phyloP scores from a whole-genome alignment of 2,888 invertebrate genomes.

The Acanthoscelides obtectus region DNA sequence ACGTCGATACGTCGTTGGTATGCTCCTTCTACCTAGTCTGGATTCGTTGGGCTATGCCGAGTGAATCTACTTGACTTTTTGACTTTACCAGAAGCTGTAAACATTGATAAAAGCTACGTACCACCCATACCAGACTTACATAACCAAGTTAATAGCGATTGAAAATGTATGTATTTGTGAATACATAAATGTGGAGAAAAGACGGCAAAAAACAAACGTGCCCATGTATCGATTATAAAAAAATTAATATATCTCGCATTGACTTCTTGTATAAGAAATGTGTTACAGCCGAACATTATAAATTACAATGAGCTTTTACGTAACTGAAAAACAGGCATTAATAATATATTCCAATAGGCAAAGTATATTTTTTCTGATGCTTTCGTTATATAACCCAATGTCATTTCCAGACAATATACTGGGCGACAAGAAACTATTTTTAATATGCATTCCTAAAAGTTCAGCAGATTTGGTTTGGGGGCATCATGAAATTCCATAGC shows the following conservation, averaged over 20 bases:
- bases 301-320: conserved; percentile 2
- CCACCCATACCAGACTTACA: neutral
- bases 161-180: neutral
- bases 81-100: neutral
- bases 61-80: too few relatives aligned
- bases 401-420: conserved; percentile 14
- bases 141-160: neutral
- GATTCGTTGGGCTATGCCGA: too few relatives aligned
- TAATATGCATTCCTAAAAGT: too few relatives aligned
- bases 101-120: neutral
- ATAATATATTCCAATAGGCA: neutral
- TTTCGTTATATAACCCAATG: conserved; percentile 22
- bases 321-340: conserved; percentile 3
- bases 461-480: too few relatives aligned
- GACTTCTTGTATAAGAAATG: neutral
- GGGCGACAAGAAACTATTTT: too few relatives aligned
- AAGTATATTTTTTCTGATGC: conserved; percentile 7
- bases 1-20: too few relatives aligned
- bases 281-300: neutral
- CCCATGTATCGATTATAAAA: neutral
- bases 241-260: neutral
- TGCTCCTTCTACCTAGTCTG: too few relatives aligned
- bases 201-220: neutral
- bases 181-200: neutral
- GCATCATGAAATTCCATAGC: too few relatives aligned